Percentiles rank a stretch among this genome's conserved stretches.
These are phyloP conservation scores for Hydrolagus colliei DNA, from an alignment of 2,797 vertebrate genomes.

Conservation along the genomic window DNA sequence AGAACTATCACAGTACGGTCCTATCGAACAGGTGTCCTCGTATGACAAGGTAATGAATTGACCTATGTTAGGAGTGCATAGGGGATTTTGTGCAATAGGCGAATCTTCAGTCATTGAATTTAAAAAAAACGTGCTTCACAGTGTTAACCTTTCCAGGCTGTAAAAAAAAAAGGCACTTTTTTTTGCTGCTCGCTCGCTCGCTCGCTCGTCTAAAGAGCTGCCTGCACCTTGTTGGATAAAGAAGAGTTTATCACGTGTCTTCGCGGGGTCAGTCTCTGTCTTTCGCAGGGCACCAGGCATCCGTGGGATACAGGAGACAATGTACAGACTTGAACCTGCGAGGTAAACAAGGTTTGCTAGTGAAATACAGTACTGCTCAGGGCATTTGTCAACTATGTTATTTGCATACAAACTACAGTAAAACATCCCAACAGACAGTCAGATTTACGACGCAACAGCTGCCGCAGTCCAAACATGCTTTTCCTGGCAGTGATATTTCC, in stretches of 20 bases:
- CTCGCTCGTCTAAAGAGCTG: conserved; percentile 39
- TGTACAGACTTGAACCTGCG: conserved; percentile 85
- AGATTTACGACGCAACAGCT: too few relatives aligned
- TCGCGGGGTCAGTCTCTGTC: conserved; percentile 17
- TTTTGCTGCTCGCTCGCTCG: conserved; percentile 49
- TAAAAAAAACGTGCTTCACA: not conserved
- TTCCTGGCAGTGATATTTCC: too few relatives aligned
- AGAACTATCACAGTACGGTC: not conserved
- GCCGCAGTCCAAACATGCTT: too few relatives aligned
- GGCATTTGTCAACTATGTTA: too few relatives aligned
- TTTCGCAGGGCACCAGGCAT: conserved; percentile 71
- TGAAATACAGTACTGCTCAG: not conserved
- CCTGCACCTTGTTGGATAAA: not conserved
- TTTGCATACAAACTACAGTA: not conserved
- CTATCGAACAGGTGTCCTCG: not conserved
- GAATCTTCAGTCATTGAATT: not conserved
- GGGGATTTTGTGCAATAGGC: not conserved
- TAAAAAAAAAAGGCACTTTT: not conserved
- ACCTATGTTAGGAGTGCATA: not conserved
- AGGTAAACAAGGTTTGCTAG: conserved; percentile 24
- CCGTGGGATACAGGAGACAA: conserved; percentile 81
- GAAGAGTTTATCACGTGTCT: conserved; percentile 32
- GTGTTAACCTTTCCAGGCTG: not conserved
- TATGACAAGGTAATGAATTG: not conserved
- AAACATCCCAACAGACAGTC: too few relatives aligned